These are phyloP conservation scores for Chrysotoxum bicinctum DNA, from an alignment of 2,888 invertebrate genomes.

Conservation along the genomic window DNA sequence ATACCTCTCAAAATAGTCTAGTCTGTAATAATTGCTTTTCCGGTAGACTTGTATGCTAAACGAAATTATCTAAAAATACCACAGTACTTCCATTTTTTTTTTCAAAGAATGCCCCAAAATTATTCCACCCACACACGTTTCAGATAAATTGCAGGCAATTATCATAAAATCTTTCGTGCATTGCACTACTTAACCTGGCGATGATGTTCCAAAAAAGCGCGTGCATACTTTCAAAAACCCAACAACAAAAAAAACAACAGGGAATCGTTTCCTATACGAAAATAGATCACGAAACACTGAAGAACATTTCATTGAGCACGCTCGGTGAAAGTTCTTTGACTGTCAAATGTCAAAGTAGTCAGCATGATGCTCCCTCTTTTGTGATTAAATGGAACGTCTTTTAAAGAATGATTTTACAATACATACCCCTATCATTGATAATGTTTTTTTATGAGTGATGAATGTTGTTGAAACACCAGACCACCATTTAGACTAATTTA, in stretches of 20 bases:
- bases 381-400: background rate
- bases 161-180: conserved; percentile 37
- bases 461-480: conserved; percentile 18
- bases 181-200: conserved; percentile 35
- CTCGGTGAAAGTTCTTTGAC: conserved; percentile 13
- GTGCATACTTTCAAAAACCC: conserved; percentile 8
- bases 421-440: background rate
- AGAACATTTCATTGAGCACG: background rate
- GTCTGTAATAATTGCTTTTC: conserved; percentile 17
- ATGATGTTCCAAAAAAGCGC: background rate
- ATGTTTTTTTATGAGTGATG: background rate
- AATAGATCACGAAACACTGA: conserved; percentile 18
- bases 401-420: background rate
- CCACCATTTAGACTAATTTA: conserved; percentile 7
- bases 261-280: conserved; percentile 19
- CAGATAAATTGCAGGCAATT: conserved; percentile 18
- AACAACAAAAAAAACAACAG: background rate
- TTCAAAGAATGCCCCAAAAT: conserved; percentile 2
- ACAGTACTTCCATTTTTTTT: background rate
- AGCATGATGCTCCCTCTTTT: background rate
- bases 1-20: conserved; percentile 30
- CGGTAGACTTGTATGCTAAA: conserved; percentile 12
- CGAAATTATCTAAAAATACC: conserved; percentile 2
- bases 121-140: background rate
- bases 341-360: conserved; percentile 21